Evolutionary conservation across 2,113 vertebrate genomes (phyloP).

Genomic region (Rousettus leschenaultii): DNA sequence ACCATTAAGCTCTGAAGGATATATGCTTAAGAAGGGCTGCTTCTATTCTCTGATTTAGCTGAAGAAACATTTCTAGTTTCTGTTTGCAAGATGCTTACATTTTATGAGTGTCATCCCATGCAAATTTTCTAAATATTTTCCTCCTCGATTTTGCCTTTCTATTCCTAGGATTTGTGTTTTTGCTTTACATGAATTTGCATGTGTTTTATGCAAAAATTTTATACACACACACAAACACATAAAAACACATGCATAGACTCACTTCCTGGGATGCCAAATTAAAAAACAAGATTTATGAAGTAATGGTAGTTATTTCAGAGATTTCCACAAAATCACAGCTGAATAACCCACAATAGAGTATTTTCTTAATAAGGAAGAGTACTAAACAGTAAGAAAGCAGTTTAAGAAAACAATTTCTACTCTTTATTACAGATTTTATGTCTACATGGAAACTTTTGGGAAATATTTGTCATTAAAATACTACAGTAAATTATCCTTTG

Average conservation of each 20-base stretch:
- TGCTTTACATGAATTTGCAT: constrained; percentile 63
- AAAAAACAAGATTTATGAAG: neutral
- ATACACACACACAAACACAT: neutral
- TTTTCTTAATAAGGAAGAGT: neutral
- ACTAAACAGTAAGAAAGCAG: neutral
- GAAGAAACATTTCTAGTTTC: neutral
- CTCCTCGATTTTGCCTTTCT: constrained; percentile 32
- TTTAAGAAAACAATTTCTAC: neutral
- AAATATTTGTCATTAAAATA: neutral
- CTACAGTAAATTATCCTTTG: neutral
- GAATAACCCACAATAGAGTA: neutral
- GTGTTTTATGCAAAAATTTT: constrained; percentile 41
- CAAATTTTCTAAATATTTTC: constrained; percentile 55
- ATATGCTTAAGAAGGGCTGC: neutral
- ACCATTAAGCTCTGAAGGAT: neutral
- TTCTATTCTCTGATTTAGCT: neutral
- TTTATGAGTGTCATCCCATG: constrained; percentile 64
- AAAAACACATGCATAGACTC: neutral
- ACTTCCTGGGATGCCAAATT: neutral
- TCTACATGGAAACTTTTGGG: neutral
- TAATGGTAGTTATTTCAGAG: neutral
- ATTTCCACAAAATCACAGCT: neutral
- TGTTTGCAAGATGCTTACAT: constrained; percentile 15
- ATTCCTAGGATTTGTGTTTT: constrained; percentile 44
- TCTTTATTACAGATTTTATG: neutral